Evolutionary conservation across 2,888 invertebrate species (phyloP), one percentile per base, ranked within the genome.

Genomic region (Lithophane ornitopus): DNA sequence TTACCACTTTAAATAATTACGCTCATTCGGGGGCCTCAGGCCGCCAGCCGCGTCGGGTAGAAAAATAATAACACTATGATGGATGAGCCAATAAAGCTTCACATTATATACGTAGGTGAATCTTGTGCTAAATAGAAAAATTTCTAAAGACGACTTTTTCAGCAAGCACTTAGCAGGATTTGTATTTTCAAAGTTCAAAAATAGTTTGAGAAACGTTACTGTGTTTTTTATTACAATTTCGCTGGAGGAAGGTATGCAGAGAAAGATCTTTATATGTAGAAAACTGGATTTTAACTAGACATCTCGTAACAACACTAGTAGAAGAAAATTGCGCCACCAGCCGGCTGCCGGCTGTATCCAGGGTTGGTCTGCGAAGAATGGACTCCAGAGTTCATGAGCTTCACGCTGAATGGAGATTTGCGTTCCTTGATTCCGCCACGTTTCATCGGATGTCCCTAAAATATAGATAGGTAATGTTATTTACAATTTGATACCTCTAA

Each of bases 331-430:
- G 97, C 97, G 86, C 98, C 98, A 85, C 98, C 98, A 62, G 98
- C 97, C 12, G 97, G 97, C 93, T 98, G 98, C 87, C 98, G 97
- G 77, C 98, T 98, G 94, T 97, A 98, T 4, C 98, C 98, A 80
- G 98, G 98, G 92, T 98, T 98, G 41, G 98, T 98, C 93, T 98
- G 97, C 85, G 98, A 98, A 22, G 97, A 97, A 92, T 98, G 98
- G 56, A 98, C 98, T 8, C 98, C 98, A n/a, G 98, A 98, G 92
- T 98, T 98, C 95, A 98, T 98, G 73, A 98, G 94, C 94, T 98
- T 98, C 67, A 98, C 97, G 88, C 97, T 98, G 92, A 97, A 97
- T 12, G 98, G 98, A 82, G 98, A 98, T 46, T 96, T 95, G 85
- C 97, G 97, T 77, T 98, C 97, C 44, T 89, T 96, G 70, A 97